Conservation (phyloP, 92 coral and sea anemone genomes). For the Diadumene lineata region DNA sequence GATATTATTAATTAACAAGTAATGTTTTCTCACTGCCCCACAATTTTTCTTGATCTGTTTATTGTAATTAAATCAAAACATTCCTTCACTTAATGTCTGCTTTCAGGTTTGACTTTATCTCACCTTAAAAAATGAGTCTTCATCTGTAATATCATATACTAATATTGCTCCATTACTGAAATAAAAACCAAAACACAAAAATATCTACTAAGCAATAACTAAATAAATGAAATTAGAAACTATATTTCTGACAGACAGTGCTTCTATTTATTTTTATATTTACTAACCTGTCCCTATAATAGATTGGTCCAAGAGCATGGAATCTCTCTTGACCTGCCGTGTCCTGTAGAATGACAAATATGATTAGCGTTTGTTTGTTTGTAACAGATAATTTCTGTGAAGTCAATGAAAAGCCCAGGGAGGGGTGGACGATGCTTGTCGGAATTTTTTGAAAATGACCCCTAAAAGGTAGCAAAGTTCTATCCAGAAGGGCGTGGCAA, state of each 20-base stretch:
- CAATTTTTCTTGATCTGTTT: too few relatives aligned
- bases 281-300: constrained; percentile 95
- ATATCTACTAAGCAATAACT: background rate
- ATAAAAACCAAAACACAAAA: background rate
- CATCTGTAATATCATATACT: constrained; percentile 98
- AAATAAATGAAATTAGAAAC: background rate
- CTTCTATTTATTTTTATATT: too few relatives aligned
- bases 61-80: background rate
- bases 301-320: constrained; percentile 99
- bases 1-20: too few relatives aligned
- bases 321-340: constrained; percentile 99
- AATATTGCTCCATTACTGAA: constrained; percentile 94
- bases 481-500: too few relatives aligned
- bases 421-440: too few relatives aligned
- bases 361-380: background rate
- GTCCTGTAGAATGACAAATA: constrained; percentile 52
- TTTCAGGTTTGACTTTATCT: background rate
- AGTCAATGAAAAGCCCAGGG: too few relatives aligned
- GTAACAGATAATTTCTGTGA: background rate
- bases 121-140: constrained; percentile 96
- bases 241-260: too few relatives aligned
- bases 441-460: too few relatives aligned
- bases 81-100: background rate
- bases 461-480: too few relatives aligned
- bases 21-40: too few relatives aligned